Base-by-base conservation (phyloP, 2,113 vertebrate genomes). In the Aleadryas rufinucha region DNA sequence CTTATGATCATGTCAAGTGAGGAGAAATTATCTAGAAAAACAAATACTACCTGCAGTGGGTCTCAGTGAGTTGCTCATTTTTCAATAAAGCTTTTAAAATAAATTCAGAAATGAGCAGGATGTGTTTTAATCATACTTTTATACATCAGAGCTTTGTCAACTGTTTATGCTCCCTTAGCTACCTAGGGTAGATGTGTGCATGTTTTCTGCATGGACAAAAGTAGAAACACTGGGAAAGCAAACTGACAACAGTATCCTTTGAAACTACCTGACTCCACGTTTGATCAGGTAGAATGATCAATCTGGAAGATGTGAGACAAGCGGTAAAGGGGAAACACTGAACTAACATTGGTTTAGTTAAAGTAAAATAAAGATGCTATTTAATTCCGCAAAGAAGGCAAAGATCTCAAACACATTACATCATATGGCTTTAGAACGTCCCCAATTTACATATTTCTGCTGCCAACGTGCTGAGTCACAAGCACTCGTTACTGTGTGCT, bases 391-490 rank as follows among this genome's bases (percentile, higher is more conserved):
- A 44, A 26, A 75, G 35, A 19, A 6, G 3, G 24, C 44, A 14
- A 47, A 13, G 37, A 31, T 41, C 52, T 42, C 56, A 42, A 39
- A 70, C 49, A 41, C 50, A 70, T 53, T 49, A 57, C 66, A n/a
- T 41, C 66, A 37, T 33, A 87, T 3, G 17, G 52, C 26, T 94
- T 47, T 21, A 77, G 45, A 83, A 77, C 42, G 56, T 16, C 52
- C n/a, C 37, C 31, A 31, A 37, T 77, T 56, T 56, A 84, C 50
- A 27, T 76, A 28, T 16, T 37, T n/a, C 70, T 63, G 72, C 89
- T 77, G 74, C 53, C 93, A 91, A 3, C 21, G 9, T 53, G 95
- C 89, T 89, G 96, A 97, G 90, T 96, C 95, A 97, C 52, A 47
- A 69, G 57, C 15, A 39, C 66, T 20, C 30, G n/a, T 41, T 80